phyloP scores from a whole-genome alignment of 2,797 vertebrate species.

The Sebastes glaucus region DNA sequence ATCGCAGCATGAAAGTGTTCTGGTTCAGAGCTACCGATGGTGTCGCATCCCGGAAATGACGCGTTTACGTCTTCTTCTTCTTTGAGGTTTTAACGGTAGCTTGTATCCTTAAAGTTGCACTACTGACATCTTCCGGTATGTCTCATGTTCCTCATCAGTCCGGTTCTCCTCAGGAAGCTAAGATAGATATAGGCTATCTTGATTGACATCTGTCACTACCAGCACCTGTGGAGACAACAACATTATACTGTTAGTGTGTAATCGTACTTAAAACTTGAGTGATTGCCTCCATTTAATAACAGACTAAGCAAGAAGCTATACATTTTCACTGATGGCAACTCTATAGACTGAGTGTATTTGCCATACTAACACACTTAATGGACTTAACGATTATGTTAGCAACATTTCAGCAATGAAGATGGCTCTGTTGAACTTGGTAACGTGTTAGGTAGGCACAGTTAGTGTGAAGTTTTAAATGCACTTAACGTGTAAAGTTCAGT shows the following conservation, averaged over 20 bases:
- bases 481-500: rapidly evolving
- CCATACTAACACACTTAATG: neutral
- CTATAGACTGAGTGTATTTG: neutral
- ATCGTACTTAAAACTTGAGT: rapidly evolving
- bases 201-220: rapidly evolving
- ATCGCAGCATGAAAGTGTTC: rapidly evolving
- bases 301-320: neutral
- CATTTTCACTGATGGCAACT: neutral
- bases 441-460: neutral
- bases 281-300: neutral
- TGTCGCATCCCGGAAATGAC: constrained; percentile 24
- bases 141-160: neutral
- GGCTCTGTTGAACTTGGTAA: neutral
- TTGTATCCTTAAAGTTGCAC: no score
- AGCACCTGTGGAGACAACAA: constrained; percentile 38
- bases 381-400: neutral
- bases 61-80: neutral
- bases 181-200: no score
- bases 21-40: rapidly evolving
- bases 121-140: neutral
- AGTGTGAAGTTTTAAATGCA: rapidly evolving
- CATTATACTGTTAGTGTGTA: neutral
- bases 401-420: neutral
- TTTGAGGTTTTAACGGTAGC: neutral
- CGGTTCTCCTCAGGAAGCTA: no score